Conservation (phyloP, 1,140 invertebrate species). For the Megalonaias nervosa region DNA sequence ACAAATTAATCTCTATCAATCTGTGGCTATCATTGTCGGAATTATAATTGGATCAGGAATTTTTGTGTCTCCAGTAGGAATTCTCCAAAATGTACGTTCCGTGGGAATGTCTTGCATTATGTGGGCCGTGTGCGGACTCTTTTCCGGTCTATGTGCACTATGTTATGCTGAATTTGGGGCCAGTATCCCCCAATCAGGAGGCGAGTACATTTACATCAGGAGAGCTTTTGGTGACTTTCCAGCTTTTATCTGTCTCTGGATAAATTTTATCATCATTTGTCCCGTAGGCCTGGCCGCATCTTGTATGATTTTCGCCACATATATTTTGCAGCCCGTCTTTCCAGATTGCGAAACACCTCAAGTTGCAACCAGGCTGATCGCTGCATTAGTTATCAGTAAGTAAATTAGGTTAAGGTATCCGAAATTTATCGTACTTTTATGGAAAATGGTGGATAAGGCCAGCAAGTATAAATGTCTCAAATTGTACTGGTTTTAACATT, state of each 20-base stretch:
- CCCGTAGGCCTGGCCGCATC: conserved; percentile 97
- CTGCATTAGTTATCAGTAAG: conserved; percentile 59
- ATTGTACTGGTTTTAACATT: too few species aligned
- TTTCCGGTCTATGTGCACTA: conserved; percentile 84
- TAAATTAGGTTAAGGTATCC: conserved; percentile 1
- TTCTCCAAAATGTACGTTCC: conserved; percentile 85
- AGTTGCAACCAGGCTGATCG: conserved; percentile 47
- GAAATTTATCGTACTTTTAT: too few species aligned
- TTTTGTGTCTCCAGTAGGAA: conserved; percentile 96
- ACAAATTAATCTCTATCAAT: conserved; percentile 62
- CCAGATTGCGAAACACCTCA: conserved; percentile 59
- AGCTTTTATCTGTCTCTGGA: conserved; percentile 96
- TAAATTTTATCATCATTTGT: conserved; percentile 74
- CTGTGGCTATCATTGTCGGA: conserved; percentile 67
- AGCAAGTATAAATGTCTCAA: too few species aligned
- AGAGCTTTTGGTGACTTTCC: conserved; percentile 85
- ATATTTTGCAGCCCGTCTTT: conserved; percentile 93
- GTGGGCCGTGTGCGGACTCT: conserved; percentile 85
- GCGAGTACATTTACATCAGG: conserved; percentile 96
- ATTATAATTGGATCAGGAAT: conserved; percentile 85
- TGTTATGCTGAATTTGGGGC: conserved; percentile 98
- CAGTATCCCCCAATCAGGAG: conserved; percentile 93
- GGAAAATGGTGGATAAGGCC: too few species aligned
- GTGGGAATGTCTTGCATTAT: conserved; percentile 86
- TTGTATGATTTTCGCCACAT: conserved; percentile 94